A percentile compares a stretch with the other conserved stretches of the same genome.
Evolutionary conservation across 2,888 invertebrate species (phyloP).

Genomic region (Eudasyphora cyanicolor): DNA sequence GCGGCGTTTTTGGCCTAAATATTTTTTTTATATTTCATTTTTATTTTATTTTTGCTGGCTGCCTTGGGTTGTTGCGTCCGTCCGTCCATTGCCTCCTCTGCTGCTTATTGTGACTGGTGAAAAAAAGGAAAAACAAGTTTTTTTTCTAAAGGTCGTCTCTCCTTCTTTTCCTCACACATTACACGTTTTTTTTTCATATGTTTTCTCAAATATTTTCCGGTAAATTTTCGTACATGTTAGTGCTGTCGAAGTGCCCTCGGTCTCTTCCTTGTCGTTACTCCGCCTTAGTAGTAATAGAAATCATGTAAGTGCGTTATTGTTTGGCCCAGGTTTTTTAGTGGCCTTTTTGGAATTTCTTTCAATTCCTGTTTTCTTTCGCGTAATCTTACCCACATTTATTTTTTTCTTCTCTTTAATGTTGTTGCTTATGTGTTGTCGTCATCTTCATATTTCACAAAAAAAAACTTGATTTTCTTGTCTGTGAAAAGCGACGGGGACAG

Average conservation of each 20-base stretch:
- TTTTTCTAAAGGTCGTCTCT: slow-evolving; percentile 30
- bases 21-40: slow-evolving; percentile 33
- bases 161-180: background rate
- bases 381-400: slow-evolving; percentile 28
- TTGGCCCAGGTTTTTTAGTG: no score
- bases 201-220: slow-evolving; percentile 46
- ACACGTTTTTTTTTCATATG: slow-evolving; percentile 17
- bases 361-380: slow-evolving; percentile 31
- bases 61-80: slow-evolving; percentile 10
- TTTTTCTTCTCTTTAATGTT: background rate
- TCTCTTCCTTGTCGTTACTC: background rate
- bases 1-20: slow-evolving; percentile 63
- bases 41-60: background rate
- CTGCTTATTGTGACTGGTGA: background rate
- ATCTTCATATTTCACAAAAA: no score
- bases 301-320: slow-evolving; percentile 11
- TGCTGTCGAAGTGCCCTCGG: background rate
- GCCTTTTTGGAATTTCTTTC: slow-evolving; percentile 8
- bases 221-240: slow-evolving; percentile 30
- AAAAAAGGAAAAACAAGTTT: slow-evolving; percentile 12
- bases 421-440: background rate
- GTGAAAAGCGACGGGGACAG: background rate
- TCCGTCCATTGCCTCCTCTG: background rate
- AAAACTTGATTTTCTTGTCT: slow-evolving; percentile 46
- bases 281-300: background rate